These are phyloP conservation scores for Peromyscus melanophrys DNA, from an alignment of 2,797 vertebrate genomes.

Conservation along the genomic window DNA sequence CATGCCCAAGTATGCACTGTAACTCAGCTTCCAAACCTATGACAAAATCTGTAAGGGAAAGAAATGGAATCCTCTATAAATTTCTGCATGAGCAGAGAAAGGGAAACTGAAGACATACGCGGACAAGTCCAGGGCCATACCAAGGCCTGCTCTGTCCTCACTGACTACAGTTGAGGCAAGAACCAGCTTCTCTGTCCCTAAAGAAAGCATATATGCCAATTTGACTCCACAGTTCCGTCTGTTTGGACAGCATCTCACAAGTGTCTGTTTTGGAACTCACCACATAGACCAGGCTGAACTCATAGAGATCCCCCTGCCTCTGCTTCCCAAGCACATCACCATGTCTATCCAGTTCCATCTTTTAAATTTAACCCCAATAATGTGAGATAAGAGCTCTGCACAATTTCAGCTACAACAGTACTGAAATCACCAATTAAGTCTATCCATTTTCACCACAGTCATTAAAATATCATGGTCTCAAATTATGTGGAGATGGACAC, in stretches of 20 bases:
- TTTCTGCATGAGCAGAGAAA: background rate
- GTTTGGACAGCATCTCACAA: background rate
- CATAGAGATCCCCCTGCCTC: background rate
- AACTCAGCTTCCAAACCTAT: background rate
- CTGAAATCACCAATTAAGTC: background rate
- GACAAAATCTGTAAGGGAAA: background rate
- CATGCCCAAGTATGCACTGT: background rate
- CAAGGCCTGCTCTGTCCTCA: background rate
- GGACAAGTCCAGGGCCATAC: background rate
- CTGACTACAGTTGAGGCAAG: background rate
- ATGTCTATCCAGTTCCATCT: background rate
- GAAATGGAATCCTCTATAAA: background rate
- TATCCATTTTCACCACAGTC: background rate
- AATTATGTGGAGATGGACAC: background rate
- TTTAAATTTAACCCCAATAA: conserved; percentile 20
- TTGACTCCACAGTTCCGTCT: background rate
- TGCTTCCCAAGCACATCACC: background rate
- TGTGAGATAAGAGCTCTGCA: background rate
- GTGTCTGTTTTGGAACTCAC: background rate
- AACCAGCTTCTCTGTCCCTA: background rate
- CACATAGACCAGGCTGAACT: background rate
- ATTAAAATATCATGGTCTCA: background rate
- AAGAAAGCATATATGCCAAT: background rate
- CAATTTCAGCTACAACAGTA: background rate
- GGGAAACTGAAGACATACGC: background rate